Base-by-base conservation (phyloP, 2,888 invertebrate genomes). In the Plebejus melissa region DNA sequence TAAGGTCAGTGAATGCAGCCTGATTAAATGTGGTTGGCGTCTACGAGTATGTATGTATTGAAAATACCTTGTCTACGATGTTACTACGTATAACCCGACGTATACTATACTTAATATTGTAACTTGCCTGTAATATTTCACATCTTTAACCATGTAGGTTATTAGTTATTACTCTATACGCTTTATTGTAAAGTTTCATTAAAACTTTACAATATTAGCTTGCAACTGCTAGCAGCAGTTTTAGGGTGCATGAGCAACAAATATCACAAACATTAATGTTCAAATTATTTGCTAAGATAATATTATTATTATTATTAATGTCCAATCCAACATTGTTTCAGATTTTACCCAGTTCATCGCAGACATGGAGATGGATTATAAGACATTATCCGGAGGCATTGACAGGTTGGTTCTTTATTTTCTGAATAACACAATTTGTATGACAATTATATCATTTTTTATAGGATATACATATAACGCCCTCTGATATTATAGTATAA, bases 341-440 rank as follows among this genome's bases (percentile, higher is more conserved):
- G 93, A 88, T 89, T 93, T 90, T 83, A 87, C 90, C 81, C 91
- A 91, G 83, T 92, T 89, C 80, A 90, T 92, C 82, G 92, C 88
- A 76, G 93, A 93, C 80, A 90, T 93, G 90, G 92, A 93, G 79
- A 85, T 93, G 82, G 92, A 92, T 80, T 93, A 86, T 83, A 91
- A 90, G 80, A 79, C 83, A 69, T 84, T 92, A 81, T 80, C 90
- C 65, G 88, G 85, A 79, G 88, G 83, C 81, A 89, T 87, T 83
- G 92, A 93, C 87, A 93, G 93, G 93, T 90, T 77, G 82, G 86
- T 11, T 65, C 32, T 32, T 65, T 58, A 11, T 11, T 11, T 3
- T 13, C 2, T 65, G 65, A 0, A 54, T 7, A 57, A 54, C 54
- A 54, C 54, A 54, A 16, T 16, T 54, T 13, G 32, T 32, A 32